These are phyloP conservation scores for Rotaria socialis DNA, from an alignment of 2,888 invertebrate species.

Conservation along the genomic window DNA sequence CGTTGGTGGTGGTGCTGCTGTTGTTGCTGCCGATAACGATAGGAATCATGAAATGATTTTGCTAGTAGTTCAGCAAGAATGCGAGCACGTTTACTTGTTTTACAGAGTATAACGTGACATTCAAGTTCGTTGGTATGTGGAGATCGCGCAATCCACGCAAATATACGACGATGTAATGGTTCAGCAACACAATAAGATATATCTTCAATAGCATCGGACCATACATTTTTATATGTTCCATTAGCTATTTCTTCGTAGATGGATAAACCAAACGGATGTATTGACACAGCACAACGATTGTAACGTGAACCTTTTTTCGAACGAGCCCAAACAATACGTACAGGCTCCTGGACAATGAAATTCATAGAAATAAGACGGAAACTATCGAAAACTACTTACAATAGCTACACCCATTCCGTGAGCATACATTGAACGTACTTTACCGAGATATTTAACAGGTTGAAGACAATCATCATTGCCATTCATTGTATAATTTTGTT, in stretches of 20 bases:
- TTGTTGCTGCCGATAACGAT: not conserved
- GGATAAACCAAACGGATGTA: slow-evolving; percentile 17
- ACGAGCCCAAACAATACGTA: not conserved
- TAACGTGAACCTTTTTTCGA: slow-evolving; percentile 35
- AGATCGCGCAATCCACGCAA: slow-evolving; percentile 20
- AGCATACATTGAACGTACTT: slow-evolving; percentile 20
- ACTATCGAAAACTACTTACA: not conserved
- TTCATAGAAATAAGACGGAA: not conserved
- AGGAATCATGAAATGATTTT: slow-evolving; percentile 22
- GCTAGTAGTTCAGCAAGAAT: slow-evolving; percentile 16
- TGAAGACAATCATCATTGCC: not conserved
- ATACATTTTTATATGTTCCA: slow-evolving; percentile 33
- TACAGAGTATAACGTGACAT: slow-evolving; percentile 5
- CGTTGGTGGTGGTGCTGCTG: not conserved
- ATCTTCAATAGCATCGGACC: slow-evolving; percentile 25
- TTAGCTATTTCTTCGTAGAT: slow-evolving; percentile 30
- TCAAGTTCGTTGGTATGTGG: slow-evolving; percentile 10
- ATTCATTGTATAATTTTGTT: not conserved
- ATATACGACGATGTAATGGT: slow-evolving; percentile 25
- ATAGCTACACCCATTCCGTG: slow-evolving; percentile 27
- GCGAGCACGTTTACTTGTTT: slow-evolving; percentile 25
- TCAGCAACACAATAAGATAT: slow-evolving; percentile 34
- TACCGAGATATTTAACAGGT: slow-evolving; percentile 25
- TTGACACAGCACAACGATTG: slow-evolving; percentile 30
- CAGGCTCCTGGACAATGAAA: slow-evolving; percentile 20